phyloP scores from a whole-genome alignment of 2,888 invertebrate genomes.

The Trypoxylon attenuatum region DNA sequence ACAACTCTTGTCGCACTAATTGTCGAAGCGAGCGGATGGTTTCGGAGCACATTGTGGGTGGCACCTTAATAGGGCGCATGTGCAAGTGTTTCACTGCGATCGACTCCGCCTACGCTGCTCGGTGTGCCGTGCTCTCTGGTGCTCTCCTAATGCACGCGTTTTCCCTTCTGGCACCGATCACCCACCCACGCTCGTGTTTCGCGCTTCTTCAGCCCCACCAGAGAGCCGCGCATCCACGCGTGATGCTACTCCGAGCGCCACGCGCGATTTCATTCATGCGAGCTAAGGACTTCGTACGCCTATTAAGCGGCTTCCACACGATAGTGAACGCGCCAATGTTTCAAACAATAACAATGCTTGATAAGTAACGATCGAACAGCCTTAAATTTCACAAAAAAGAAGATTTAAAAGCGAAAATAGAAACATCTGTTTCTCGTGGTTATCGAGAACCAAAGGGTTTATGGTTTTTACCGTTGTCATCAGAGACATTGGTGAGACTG shows the following conservation, averaged over 20 bases:
- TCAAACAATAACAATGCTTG: neutral
- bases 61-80: conserved; percentile 64
- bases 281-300: no score
- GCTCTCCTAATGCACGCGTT: conserved; percentile 31
- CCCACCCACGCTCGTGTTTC: conserved; percentile 34
- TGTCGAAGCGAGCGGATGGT: no score
- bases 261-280: conserved; percentile 56
- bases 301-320: conserved; percentile 6
- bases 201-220: conserved; percentile 1
- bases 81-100: conserved; percentile 59
- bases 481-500: no score
- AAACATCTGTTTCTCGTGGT: no score
- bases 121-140: neutral
- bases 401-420: no score
- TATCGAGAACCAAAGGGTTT: no score
- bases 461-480: no score
- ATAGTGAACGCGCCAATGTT: no score
- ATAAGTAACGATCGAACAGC: no score
- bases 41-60: conserved; percentile 56
- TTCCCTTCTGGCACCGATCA: conserved; percentile 40
- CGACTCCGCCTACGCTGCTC: conserved; percentile 65
- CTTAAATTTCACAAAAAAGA: no score
- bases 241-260: conserved; percentile 31
- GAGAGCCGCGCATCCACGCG: neutral
- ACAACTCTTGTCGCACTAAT: no score